Evolutionary conservation across 2,888 invertebrate genomes (phyloP).

Genomic region (Brachyptera putata): DNA sequence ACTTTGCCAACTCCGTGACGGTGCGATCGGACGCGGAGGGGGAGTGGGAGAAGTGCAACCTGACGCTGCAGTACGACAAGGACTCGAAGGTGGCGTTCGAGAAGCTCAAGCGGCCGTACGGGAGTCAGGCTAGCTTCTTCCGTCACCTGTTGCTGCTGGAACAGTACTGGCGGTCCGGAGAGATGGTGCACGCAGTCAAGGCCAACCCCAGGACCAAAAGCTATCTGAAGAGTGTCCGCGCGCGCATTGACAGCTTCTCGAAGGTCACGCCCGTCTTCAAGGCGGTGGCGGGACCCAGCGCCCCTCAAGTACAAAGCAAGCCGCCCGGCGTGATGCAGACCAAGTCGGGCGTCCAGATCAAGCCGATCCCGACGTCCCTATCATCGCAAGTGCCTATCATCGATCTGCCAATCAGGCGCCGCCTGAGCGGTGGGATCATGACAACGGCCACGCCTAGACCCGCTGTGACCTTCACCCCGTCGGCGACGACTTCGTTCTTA

Average conservation of each 20-base stretch:
- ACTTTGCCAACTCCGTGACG: conserved; percentile 56
- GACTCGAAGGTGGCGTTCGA: conserved; percentile 80
- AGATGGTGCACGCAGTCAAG: conserved; percentile 63
- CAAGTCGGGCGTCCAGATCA: too few species aligned
- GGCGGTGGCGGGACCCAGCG: too few species aligned
- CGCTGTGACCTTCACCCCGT: conserved; percentile 7
- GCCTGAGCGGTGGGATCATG: neutral
- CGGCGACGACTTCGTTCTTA: neutral
- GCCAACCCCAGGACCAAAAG: conserved; percentile 70
- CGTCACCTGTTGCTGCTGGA: conserved; percentile 76
- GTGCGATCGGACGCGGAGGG: conserved; percentile 4
- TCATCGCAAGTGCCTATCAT: neutral
- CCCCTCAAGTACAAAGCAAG: too few species aligned
- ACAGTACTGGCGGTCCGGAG: conserved; percentile 63
- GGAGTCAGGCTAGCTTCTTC: conserved; percentile 80
- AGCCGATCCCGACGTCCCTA: too few species aligned
- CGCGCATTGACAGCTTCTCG: conserved; percentile 50
- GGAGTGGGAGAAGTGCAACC: conserved; percentile 78
- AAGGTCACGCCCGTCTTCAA: conserved; percentile 5
- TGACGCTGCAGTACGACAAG: conserved; percentile 73
- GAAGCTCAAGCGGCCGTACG: conserved; percentile 79
- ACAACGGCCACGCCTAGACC: neutral
- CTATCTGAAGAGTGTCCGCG: conserved; percentile 76
- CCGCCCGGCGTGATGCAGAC: too few species aligned
- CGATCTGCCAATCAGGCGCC: conserved; percentile 5